phyloP scores from a whole-genome alignment of 2,113 vertebrate species.

The Grallaria varia region DNA sequence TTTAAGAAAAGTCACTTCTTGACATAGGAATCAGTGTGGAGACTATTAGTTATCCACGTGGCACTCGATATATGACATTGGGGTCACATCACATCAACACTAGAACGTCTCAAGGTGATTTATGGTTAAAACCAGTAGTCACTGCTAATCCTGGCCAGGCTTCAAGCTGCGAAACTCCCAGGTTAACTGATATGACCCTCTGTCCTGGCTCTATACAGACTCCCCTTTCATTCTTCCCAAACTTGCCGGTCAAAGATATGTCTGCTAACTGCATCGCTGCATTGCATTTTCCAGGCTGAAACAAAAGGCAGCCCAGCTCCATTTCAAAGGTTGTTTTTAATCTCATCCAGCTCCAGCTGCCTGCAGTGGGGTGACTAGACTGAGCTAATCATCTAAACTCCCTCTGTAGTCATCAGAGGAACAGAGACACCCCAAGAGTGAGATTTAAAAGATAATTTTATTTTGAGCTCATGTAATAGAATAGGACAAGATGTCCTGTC shows the following conservation, averaged over 20 bases:
- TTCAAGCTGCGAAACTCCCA: not conserved
- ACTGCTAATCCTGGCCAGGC: not conserved
- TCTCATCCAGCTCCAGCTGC: not conserved
- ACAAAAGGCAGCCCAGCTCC: not conserved
- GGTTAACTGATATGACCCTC: not conserved
- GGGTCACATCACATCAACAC: not conserved
- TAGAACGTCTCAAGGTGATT: not conserved
- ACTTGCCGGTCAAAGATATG: not conserved
- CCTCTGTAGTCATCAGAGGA: not conserved
- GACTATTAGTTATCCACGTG: not conserved
- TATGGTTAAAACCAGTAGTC: not conserved
- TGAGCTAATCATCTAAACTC: not conserved
- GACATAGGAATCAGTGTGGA: fast-evolving
- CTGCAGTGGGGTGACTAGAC: not conserved
- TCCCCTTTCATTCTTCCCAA: not conserved
- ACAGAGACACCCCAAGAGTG: not conserved
- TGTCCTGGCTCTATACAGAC: not conserved
- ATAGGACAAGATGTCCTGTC: not conserved
- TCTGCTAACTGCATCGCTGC: not conserved
- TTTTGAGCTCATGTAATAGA: not conserved
- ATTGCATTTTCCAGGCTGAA: not conserved
- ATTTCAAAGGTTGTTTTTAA: not conserved
- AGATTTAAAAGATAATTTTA: not conserved
- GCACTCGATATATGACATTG: not conserved
- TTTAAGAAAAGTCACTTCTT: not conserved